Evolutionary conservation across 2,888 invertebrate species (phyloP), one percentile per base, ranked within the genome.

Genomic region (Archaeoteleia sp.): DNA sequence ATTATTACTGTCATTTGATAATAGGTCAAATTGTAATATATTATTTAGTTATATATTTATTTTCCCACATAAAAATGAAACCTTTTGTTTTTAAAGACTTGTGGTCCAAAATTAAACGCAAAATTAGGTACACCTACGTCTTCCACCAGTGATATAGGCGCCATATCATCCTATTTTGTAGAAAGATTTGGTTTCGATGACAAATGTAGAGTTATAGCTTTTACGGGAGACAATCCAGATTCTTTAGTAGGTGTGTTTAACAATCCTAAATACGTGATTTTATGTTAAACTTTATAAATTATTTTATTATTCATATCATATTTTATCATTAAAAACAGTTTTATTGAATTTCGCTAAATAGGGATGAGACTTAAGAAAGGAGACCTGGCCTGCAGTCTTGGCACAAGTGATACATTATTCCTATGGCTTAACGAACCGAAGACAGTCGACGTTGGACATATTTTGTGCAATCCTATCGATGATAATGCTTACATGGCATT

Each of bases 191-290:
- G 94, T 9, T 96, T 98, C 86, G 88, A 89, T 68, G 85, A 91
- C 0, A 88, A 91, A 8, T 98, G 98, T 82, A 88, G 89, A 77
- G 90, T 98, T 1, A 88, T 95, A 1, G 93, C 95, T 0, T 97
- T 96, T 84, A 97, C 97, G 0, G 98, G 98, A 0, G 98, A 98
- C 84, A 98, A 98, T 88, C 94, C 96, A 14, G 92, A 95, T 1
- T 93, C 95, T 0, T 86, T 95, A 13, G 91, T 93, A 69, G 95
- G 95, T 90, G 86, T 82, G 77, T 10, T 10, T 37, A 2, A 46
- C 2, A 37, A 14, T 3, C 0, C 2, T 8, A 9, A 39, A n/a
- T 4, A 25, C n/a, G 7, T 12, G 35, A 10, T 17, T 30, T 43
- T 37, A 20, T 7, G 7, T 8, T 15, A 37, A 15, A 8, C 14